Conservation (phyloP, 2,888 invertebrate genomes). For the Harpalus rubripes region DNA sequence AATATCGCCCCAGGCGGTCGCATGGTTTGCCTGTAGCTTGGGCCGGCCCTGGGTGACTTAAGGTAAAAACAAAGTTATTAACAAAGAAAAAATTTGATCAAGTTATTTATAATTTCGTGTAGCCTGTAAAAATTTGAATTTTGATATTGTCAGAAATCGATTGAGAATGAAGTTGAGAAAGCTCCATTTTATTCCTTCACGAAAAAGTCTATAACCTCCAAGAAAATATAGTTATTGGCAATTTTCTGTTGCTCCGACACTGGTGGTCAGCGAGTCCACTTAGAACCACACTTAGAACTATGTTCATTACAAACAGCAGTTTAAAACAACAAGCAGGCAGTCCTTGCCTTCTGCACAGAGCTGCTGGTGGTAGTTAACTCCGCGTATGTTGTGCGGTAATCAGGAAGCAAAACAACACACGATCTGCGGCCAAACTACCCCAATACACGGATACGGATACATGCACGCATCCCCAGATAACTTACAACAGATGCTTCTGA, state of each 20-base stretch:
- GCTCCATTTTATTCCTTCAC: too few species aligned
- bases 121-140: too few species aligned
- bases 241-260: neutral
- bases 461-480: neutral
- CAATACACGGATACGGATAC: conserved; percentile 4
- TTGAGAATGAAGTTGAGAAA: too few species aligned
- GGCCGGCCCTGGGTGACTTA: too few species aligned
- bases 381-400: conserved; percentile 12
- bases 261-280: conserved; percentile 43
- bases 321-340: conserved; percentile 42
- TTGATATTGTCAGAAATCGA: too few species aligned
- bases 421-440: conserved; percentile 21
- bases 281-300: conserved; percentile 54
- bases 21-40: too few species aligned
- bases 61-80: too few species aligned
- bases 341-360: neutral
- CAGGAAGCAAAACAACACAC: conserved; percentile 34
- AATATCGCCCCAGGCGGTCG: too few species aligned
- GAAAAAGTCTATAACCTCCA: too few species aligned
- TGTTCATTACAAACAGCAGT: conserved; percentile 64
- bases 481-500: conserved; percentile 46
- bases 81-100: too few species aligned
- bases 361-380: neutral
- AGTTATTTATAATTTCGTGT: too few species aligned
- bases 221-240: neutral